phyloP scores from a whole-genome alignment of 2,797 vertebrate species.

The Sus cebifrons region DNA sequence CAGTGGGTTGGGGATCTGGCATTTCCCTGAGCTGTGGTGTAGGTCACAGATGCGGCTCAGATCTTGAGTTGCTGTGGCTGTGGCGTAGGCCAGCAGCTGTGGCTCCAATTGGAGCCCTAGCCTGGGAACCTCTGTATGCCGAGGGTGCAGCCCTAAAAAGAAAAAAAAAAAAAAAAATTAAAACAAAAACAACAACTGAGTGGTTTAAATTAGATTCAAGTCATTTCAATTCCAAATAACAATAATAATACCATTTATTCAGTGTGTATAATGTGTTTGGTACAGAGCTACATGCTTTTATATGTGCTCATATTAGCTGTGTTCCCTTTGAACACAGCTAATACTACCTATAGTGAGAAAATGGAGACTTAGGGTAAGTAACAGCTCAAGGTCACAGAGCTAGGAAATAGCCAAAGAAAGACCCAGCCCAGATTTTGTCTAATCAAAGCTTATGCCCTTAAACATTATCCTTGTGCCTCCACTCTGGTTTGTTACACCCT shows the following conservation, averaged over 20 bases:
- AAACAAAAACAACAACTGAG: not conserved
- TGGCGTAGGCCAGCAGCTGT: too few relatives aligned
- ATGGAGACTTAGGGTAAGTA: not conserved
- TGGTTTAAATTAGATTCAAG: constrained; percentile 71
- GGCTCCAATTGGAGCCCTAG: too few relatives aligned
- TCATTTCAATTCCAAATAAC: constrained; percentile 60
- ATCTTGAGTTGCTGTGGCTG: too few relatives aligned
- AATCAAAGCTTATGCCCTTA: not conserved
- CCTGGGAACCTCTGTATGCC: too few relatives aligned
- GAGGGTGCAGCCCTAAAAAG: too few relatives aligned
- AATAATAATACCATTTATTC: constrained; percentile 59
- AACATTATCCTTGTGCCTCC: not conserved
- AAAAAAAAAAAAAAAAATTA: too few relatives aligned
- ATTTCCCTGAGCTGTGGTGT: too few relatives aligned
- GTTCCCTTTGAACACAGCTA: not conserved
- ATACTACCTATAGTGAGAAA: not conserved
- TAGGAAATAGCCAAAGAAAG: not conserved
- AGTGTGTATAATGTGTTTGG: not conserved
- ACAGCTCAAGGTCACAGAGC: not conserved
- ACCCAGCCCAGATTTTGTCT: not conserved
- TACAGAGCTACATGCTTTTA: not conserved
- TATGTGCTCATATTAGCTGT: not conserved
- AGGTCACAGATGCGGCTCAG: too few relatives aligned
- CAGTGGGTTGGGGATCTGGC: too few relatives aligned
- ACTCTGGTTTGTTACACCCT: not conserved